Base-by-base conservation (phyloP, 1,140 invertebrate genomes). In the Portunus trituberculatus region DNA sequence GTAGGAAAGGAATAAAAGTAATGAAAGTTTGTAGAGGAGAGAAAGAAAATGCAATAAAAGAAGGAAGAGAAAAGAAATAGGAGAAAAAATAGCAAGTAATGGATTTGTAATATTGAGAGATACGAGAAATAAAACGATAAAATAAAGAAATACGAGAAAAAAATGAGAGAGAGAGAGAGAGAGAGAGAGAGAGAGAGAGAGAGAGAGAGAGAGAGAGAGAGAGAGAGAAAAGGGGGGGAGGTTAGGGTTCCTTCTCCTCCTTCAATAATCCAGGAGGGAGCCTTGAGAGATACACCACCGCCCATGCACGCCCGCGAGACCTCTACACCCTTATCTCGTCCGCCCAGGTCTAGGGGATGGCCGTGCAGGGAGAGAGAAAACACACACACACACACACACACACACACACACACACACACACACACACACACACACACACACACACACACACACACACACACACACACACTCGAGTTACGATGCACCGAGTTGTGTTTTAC, bases 121-220 rank as follows among this genome's bases (percentile, higher is more conserved):
- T 12, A n/a, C 3, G 25, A 76, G n/a, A n/a, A 76, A n/a, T 0
- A 76, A n/a, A n/a, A 25, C 12, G 16, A 76, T 7, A 76, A 76
- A 76, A 76, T 76, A n/a, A n/a, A 76, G n/a, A 76, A 76, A n/a
- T 20, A 25, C n/a, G 20, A n/a, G 1, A n/a, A n/a, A 76, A n/a
- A n/a, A 16, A n/a, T n/a, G 25, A 76, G 67, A 76, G 67, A 76
- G 67, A 76, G 67, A 76, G 67, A n/a, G 25, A n/a, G 25, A n/a
- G 67, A 76, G 67, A 76, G 67, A 76, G 67, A 76, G 67, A 76
- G 67, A 76, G 67, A 76, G 67, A 76, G 67, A 59, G 67, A 76
- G 67, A 76, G 67, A 76, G 67, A 76, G 67, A 76, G 67, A 76
- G 67, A 76, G 67, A 76, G 67, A n/a, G 52, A 59, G 52, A 59